Conservation (phyloP, 2,113 vertebrate species). For the Nerophis ophidion region DNA sequence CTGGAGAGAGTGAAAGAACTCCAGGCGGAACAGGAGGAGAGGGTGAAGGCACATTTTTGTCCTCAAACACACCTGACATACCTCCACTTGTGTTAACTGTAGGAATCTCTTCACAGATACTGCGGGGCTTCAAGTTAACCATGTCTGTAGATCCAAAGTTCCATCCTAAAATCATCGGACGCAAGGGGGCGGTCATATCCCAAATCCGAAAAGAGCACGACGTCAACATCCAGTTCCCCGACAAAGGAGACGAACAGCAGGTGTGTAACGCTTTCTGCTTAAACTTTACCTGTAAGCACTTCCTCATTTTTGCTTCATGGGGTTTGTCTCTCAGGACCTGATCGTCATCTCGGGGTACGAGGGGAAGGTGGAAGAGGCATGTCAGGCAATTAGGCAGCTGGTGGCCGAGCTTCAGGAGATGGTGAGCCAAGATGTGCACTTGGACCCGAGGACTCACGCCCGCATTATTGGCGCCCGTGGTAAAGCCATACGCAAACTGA, state of each 20-base stretch:
- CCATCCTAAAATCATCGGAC: constrained; percentile 80
- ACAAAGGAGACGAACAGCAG: constrained; percentile 79
- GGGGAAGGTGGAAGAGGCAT: constrained; percentile 72
- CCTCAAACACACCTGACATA: neutral
- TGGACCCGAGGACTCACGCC: constrained; percentile 78
- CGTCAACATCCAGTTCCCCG: constrained; percentile 79
- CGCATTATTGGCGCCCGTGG: constrained; percentile 77
- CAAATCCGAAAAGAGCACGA: constrained; percentile 79
- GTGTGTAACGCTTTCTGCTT: constrained; percentile 35
- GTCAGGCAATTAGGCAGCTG: constrained; percentile 72
- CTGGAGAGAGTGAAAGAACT: constrained; percentile 71
- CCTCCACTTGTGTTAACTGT: too few relatives aligned
- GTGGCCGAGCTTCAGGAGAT: constrained; percentile 77
- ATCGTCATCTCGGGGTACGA: constrained; percentile 79
- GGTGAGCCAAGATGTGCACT: constrained; percentile 74
- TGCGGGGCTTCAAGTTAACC: constrained; percentile 76
- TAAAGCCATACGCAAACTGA: constrained; percentile 78
- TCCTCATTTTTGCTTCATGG: neutral
- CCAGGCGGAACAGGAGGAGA: constrained; percentile 76
- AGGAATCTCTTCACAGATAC: constrained; percentile 53
- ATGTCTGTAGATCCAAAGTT: constrained; percentile 75
- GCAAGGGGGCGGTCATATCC: constrained; percentile 77
- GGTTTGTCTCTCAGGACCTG: constrained; percentile 55
- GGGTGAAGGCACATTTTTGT: constrained; percentile 53
- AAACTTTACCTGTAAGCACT: neutral